Conservation (phyloP, 37 sponge, comb jelly and placozoan species). For the Cliona cf. orientalis region DNA sequence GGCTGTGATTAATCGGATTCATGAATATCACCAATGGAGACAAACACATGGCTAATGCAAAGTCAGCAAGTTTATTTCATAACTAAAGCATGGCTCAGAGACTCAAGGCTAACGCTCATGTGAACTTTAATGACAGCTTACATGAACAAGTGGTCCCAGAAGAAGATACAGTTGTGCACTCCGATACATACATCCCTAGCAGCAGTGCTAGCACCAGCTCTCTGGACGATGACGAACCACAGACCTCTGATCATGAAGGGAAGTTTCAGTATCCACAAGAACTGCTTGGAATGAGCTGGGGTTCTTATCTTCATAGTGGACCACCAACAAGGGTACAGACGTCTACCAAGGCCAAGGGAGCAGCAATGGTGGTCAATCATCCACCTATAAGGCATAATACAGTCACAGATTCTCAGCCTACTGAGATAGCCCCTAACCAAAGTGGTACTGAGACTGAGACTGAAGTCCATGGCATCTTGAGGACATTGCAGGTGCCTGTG, state of each 20-base stretch:
- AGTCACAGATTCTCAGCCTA: background rate
- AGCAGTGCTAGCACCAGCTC: background rate
- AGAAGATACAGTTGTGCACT: background rate
- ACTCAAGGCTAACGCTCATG: background rate
- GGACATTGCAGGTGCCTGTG: too few relatives aligned
- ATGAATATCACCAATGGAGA: too few relatives aligned
- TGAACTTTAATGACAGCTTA: background rate
- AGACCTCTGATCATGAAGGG: background rate
- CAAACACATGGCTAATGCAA: too few relatives aligned
- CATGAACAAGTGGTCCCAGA: background rate
- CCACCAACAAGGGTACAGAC: slow-evolving; percentile 10
- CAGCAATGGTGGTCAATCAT: too few relatives aligned
- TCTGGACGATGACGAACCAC: background rate
- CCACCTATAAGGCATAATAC: background rate
- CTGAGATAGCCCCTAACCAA: background rate
- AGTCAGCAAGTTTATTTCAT: too few relatives aligned
- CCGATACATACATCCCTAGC: background rate
- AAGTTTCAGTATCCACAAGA: slow-evolving; percentile 29
- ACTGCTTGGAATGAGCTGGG: slow-evolving; percentile 44
- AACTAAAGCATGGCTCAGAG: too few relatives aligned
- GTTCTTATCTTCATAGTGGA: slow-evolving; percentile 43
- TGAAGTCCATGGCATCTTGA: too few relatives aligned
- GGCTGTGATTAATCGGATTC: too few relatives aligned
- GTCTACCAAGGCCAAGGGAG: background rate
- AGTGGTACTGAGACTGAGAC: background rate